Conservation (phyloP, 2,797 vertebrate genomes). For the Mormyrus hasselquistii region DNA sequence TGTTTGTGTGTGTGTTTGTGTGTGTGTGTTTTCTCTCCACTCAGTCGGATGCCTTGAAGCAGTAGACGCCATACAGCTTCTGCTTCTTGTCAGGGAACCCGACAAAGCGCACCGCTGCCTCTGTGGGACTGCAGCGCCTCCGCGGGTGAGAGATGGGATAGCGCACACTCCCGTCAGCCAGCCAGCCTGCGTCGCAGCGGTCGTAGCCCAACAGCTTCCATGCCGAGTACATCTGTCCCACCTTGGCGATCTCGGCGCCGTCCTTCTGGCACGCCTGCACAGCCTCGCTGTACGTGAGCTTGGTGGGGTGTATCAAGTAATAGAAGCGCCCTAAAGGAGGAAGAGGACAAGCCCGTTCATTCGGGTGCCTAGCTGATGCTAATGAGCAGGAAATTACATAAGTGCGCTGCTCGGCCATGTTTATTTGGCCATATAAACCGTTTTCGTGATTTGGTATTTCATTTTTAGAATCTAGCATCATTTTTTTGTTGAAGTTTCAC, state of each 20-base stretch:
- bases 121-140: slow-evolving; percentile 81
- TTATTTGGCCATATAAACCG: neutral
- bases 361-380: neutral
- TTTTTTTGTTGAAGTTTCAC: neutral
- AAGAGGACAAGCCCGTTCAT: neutral
- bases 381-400: neutral
- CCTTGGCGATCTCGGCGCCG: slow-evolving; percentile 84
- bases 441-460: neutral
- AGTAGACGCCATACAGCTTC: slow-evolving; percentile 93
- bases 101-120: slow-evolving; percentile 81
- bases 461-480: neutral
- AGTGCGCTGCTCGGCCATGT: neutral
- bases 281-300: slow-evolving; percentile 85
- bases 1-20: neutral
- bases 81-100: slow-evolving; percentile 95
- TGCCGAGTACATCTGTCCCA: slow-evolving; percentile 88
- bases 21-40: neutral
- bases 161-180: slow-evolving; percentile 89
- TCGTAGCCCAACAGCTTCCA: slow-evolving; percentile 91
- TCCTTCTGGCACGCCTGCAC: slow-evolving; percentile 78
- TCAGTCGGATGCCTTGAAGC: slow-evolving; percentile 81
- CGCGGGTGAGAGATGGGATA: slow-evolving; percentile 83
- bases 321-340: slow-evolving; percentile 76
- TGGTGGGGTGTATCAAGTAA: slow-evolving; percentile 83
- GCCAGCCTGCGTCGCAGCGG: slow-evolving; percentile 89